Evolutionary conservation across 2,888 invertebrate species (phyloP).

Genomic region (Acanthopleura granulata): DNA sequence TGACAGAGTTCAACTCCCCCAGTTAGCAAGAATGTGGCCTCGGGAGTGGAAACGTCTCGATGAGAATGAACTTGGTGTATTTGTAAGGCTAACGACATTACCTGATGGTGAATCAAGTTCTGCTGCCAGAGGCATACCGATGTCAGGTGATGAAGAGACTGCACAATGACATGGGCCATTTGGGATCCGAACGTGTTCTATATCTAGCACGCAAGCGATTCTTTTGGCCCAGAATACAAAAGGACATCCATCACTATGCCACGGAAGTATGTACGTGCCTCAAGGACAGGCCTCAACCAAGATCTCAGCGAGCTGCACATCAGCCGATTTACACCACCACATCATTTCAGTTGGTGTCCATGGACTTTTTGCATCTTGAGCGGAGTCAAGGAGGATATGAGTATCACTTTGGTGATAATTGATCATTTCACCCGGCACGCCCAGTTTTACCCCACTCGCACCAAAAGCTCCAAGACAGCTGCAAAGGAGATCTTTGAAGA

Average conservation of each 20-base stretch:
- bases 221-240: not conserved
- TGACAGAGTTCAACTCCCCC: not conserved
- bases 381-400: too few relatives aligned
- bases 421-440: too few relatives aligned
- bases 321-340: too few relatives aligned
- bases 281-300: slow-evolving; percentile 18
- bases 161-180: slow-evolving; percentile 27
- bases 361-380: too few relatives aligned
- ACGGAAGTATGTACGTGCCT: slow-evolving; percentile 20
- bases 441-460: too few relatives aligned
- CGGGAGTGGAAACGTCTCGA: not conserved
- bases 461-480: too few relatives aligned
- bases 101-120: too few relatives aligned
- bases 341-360: too few relatives aligned
- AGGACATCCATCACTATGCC: slow-evolving; percentile 19
- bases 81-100: not conserved
- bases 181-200: slow-evolving; percentile 20
- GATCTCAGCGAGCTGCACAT: not conserved
- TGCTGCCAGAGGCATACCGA: too few relatives aligned
- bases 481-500: too few relatives aligned
- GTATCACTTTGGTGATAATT: too few relatives aligned
- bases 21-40: not conserved
- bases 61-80: not conserved
- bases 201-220: slow-evolving; percentile 19
- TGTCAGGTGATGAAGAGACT: slow-evolving; percentile 4